Base-by-base conservation (phyloP, 2,797 vertebrate genomes). In the Nasua narica region DNA sequence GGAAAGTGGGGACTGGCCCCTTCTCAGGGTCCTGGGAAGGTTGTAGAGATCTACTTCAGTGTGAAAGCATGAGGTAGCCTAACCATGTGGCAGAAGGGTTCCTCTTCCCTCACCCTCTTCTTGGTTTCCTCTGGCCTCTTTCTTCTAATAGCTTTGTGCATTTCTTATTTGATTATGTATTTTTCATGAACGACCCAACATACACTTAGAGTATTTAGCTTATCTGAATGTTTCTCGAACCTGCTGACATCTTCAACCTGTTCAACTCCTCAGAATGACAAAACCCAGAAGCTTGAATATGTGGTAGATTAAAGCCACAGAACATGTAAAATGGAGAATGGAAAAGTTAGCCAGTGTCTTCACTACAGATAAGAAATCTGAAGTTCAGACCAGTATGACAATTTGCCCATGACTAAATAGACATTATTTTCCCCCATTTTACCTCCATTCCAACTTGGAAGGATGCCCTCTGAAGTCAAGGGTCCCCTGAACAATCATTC, bases 1-100 rank as follows among this genome's bases (percentile, higher is more conserved):
- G 98, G 98, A 99, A 99, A 84, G 99, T 99, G n/a, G 99, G 99
- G 78, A 98, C 98, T 1, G 99, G 98, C 18, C 99, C 99, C 98
- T 99, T 99, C 96, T 99, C 99, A 0, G 99, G 99, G 97, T 99
- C 99, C 99, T 99, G 96, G 35, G 86, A 69, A 92, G 23, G 85
- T 0, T 4, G 15, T 0, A 95, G 50, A 93, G 43, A 83, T 5
- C n/a, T 7, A 25, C 0, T 27, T 95, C 60, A 96, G 29, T 32
- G 48, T 60, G 4, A 40, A 82, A 27, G 13, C 50, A 35, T 83
- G 43, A 81, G 10, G 40, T 21, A 1, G 1, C 58, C 54, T 27
- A 46, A 2, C 15, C 15, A 8, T 0, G 0, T 12, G 48, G 46
- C 14, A 21, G 32, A 69, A 7, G 6, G 8, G 6, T 2, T 43